These are phyloP conservation scores for Acromyrmex charruanus DNA, from an alignment of 1,140 invertebrate genomes.

Conservation along the genomic window DNA sequence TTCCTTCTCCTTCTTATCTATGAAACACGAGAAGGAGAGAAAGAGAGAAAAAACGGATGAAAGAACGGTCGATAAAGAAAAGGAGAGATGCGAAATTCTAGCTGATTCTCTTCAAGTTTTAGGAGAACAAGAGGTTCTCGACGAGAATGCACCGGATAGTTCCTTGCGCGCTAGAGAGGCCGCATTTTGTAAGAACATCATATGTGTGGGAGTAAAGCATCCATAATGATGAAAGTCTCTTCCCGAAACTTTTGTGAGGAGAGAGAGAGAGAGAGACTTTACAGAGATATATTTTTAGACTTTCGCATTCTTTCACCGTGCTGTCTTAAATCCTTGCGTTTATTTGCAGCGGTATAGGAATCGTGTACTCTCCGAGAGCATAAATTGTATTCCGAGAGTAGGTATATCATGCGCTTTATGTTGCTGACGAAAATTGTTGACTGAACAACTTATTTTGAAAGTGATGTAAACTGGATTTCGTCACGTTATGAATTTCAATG, in stretches of 20 bases:
- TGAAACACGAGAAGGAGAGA: conserved; percentile 53
- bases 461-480: conserved; percentile 45
- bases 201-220: conserved; percentile 68
- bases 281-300: conserved; percentile 39
- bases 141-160: conserved; percentile 71
- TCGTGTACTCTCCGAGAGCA: neutral
- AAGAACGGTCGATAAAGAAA: conserved; percentile 28
- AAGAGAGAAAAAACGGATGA: conserved; percentile 22
- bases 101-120: conserved; percentile 70
- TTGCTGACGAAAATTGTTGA: conserved; percentile 30
- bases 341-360: neutral
- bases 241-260: conserved; percentile 57
- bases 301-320: conserved; percentile 14
- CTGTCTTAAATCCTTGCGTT: conserved; percentile 33
- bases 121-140: conserved; percentile 69
- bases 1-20: conserved; percentile 64
- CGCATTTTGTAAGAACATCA: conserved; percentile 67
- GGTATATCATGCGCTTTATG: conserved; percentile 26
- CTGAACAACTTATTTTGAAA: conserved; percentile 45
- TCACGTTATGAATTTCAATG: conserved; percentile 46
- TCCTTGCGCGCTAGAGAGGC: conserved; percentile 67
- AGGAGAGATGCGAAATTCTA: conserved; percentile 35
- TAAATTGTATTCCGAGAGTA: conserved; percentile 4
- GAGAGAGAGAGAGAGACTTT: neutral
- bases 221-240: conserved; percentile 69